Evolutionary conservation across 35 echinoderm and acorn worm species (phyloP).

Genomic region (Chiridota heheva): DNA sequence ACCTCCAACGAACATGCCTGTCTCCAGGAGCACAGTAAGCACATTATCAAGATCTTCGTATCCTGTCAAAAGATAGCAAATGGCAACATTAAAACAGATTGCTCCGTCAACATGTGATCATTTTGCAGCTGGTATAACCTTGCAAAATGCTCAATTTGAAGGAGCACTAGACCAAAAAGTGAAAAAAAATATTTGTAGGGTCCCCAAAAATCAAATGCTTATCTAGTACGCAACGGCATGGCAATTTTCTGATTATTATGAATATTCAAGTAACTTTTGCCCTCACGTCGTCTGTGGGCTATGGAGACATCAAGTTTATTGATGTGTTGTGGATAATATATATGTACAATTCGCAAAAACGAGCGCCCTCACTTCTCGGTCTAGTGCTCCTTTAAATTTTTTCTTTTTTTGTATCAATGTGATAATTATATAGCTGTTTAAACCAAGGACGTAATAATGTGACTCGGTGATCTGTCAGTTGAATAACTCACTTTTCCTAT

Average conservation of each 20-base stretch:
- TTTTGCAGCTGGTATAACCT: not conserved
- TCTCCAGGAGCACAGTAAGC: slow-evolving; percentile 70
- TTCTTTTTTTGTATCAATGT: not conserved
- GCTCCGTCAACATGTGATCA: not conserved
- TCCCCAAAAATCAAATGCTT: too few relatives aligned
- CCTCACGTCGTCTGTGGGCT: too few relatives aligned
- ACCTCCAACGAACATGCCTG: slow-evolving; percentile 96
- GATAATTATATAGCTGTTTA: not conserved
- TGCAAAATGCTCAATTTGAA: not conserved
- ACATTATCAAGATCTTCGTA: slow-evolving; percentile 74
- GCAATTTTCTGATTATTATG: too few relatives aligned
- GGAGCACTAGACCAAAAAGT: too few relatives aligned
- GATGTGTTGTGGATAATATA: too few relatives aligned
- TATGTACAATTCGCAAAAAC: too few relatives aligned
- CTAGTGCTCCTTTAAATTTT: too few relatives aligned
- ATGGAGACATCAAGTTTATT: too few relatives aligned
- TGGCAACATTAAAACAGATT: not conserved
- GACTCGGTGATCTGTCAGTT: not conserved
- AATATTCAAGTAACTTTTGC: too few relatives aligned
- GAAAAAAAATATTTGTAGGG: not conserved
- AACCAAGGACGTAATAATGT: not conserved
- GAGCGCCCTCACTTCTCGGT: too few relatives aligned
- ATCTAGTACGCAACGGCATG: too few relatives aligned
- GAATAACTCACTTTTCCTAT: not conserved
- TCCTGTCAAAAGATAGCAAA: slow-evolving; percentile 47